Percentiles rank a stretch among this genome's conserved stretches.
phyloP scores from a whole-genome alignment of 2,797 vertebrate genomes.

The Manis pentadactyla region DNA sequence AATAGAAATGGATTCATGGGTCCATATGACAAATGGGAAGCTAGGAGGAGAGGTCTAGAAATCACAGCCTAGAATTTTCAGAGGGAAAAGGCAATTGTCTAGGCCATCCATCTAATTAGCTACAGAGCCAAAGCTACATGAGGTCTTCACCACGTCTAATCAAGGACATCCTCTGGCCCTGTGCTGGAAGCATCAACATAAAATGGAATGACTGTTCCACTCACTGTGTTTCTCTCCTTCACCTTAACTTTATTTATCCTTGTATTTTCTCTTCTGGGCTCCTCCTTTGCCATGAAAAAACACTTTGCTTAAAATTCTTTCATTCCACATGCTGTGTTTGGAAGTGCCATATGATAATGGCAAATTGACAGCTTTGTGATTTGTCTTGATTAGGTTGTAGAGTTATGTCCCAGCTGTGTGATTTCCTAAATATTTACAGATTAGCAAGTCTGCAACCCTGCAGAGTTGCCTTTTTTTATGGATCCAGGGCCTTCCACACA shows the following conservation, averaged over 20 bases:
- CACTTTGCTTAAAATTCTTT: neutral
- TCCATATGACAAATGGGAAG: neutral
- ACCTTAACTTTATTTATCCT: slow-evolving; percentile 42
- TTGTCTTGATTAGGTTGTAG: slow-evolving; percentile 26
- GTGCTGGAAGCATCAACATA: neutral
- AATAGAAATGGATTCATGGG: neutral
- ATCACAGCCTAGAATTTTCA: neutral
- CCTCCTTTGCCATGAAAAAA: neutral
- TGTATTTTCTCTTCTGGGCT: neutral
- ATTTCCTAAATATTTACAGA: slow-evolving; percentile 51
- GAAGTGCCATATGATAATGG: neutral
- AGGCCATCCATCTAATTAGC: neutral
- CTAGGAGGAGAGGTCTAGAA: neutral
- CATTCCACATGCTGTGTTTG: neutral
- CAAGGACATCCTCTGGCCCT: neutral
- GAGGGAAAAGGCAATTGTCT: neutral
- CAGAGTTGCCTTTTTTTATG: neutral
- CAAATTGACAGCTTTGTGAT: neutral
- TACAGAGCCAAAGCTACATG: neutral
- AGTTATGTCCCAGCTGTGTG: neutral
- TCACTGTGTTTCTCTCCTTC: neutral
- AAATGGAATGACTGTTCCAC: neutral
- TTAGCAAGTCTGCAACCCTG: neutral
- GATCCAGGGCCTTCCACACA: neutral
- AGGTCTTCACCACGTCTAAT: neutral